A percentile compares a stretch with the other conserved stretches of the same genome.
phyloP scores from a whole-genome alignment of 2,113 vertebrate genomes.

The Plestiodon gilberti region DNA sequence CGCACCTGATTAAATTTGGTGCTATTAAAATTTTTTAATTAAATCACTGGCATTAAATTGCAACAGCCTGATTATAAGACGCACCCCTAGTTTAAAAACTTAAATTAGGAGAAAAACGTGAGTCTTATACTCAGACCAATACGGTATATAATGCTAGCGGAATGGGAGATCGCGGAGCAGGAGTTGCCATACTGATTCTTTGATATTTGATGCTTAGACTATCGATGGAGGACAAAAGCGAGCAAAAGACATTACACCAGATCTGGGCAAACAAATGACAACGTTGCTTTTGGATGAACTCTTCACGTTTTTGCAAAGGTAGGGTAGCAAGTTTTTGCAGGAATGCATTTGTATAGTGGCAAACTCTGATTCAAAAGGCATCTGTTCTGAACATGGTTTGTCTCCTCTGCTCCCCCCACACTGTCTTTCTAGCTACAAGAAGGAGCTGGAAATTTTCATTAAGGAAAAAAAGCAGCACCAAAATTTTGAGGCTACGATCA shows the following conservation, averaged over 20 bases:
- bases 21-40: too few relatives aligned
- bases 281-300: slow-evolving; percentile 73
- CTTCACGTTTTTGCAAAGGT: slow-evolving; percentile 81
- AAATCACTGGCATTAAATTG: too few relatives aligned
- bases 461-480: slow-evolving; percentile 73
- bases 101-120: too few relatives aligned
- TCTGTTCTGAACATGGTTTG: not conserved
- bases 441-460: slow-evolving; percentile 75
- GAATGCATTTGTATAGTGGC: not conserved
- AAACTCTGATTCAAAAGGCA: not conserved
- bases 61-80: too few relatives aligned
- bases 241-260: slow-evolving; percentile 64
- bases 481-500: slow-evolving; percentile 75
- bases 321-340: not conserved
- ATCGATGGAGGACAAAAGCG: slow-evolving; percentile 67
- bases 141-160: not conserved
- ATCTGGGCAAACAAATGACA: slow-evolving; percentile 54
- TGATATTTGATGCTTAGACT: slow-evolving; percentile 68
- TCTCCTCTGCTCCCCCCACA: not conserved
- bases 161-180: rapidly evolving
- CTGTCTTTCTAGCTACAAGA: slow-evolving; percentile 79
- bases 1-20: too few relatives aligned
- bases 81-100: too few relatives aligned
- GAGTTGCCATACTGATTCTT: rapidly evolving
- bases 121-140: too few relatives aligned